Base-by-base conservation (phyloP, 2,888 invertebrate genomes). In the Altica lythri region DNA sequence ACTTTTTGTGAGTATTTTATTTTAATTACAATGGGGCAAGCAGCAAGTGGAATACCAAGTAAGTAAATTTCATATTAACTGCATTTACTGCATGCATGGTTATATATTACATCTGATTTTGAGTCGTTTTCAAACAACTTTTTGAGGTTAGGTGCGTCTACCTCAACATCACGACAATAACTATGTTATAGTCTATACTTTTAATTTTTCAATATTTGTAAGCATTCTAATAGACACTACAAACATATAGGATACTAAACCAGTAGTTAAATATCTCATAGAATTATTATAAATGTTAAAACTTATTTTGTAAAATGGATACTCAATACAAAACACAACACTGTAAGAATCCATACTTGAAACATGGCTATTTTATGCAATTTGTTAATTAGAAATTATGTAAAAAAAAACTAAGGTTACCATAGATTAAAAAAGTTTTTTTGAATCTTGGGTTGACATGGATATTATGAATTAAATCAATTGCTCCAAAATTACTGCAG, bases 11-110 rank as follows among this genome's bases (percentile, higher is more conserved):
- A 9, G 30, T 55, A 45, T 44, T 42, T 46, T 40, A n/a, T 18
- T 37, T 30, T 19, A 50, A 42, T 50, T 45, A 56, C 34, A 40
- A 68, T 68, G 68, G 68, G 68, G 49, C 68, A 68, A 60, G 63
- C 66, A 22, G 59, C 67, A 37, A 68, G 68, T 45, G 68, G 67
- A 52, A 65, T 68, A 59, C 64, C 66, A 62, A 65, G 68, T 68
- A 52, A 67, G 66, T 60, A 10, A 17, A 17, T 19, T 35, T 53
- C 42, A 44, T 50, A 51, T 45, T 40, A 38, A 38, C 16, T 58
- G 53, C 53, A 53, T 53, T 45, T 40, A 16, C 4, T 8, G 8
- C n/a, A n/a, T n/a, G 18, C 18, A 37, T 37, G 10, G 10, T 18
- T 10, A 10, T 35, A n/a, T 12, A 19, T 18, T 14, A 13, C n/a